Evolutionary conservation across 2,113 vertebrate genomes (phyloP), one percentile per base, ranked within the genome.

Genomic region (Campylomormyrus tamandua): DNA sequence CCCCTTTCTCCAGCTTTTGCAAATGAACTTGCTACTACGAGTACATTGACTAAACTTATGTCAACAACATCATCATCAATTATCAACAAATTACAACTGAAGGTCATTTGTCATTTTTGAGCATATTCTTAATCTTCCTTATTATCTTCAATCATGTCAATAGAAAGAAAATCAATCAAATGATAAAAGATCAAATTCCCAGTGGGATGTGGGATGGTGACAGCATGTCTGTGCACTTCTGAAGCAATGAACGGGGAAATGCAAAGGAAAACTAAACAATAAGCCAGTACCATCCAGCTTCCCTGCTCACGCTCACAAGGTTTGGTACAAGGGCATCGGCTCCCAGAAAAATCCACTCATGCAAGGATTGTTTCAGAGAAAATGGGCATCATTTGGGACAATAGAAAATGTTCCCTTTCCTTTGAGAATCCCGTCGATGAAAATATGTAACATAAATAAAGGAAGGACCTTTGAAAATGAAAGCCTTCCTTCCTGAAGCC

Each of bases 381-480:
- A 90, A 92, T 94, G 93, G 92, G 92, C 92, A 93, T 93, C 92
- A 93, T 93, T 88, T 48, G 91, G 89, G 83, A 90, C 89, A 93
- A 95, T 93, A 93, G 90, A 92, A 92, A 93, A 91, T 89, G 50
- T 91, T 92, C 87, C 90, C 49, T 19, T 91, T 93, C 89, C 93
- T 94, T 95, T 95, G 94, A 96, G 95, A 93, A 93, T 90, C 91
- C 92, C 90, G 91, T 93, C 86, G 95, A 95, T 96, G 95, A 96
- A 95, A 96, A 95, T 95, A 93, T 95, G 94, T 95, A 96, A 95
- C 96, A 96, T 96, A 96, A 96, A 96, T 96, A 96, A 96, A 95
- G 95, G 93, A 91, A 93, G 74, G 93, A 90, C 92, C 95, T 96
- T 96, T 96, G 95, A 96, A 96, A 96, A 94, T 90, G 94, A 95